These are phyloP conservation scores for Pentamera pediparva DNA, from an alignment of 53 echinoderm and acorn worm genomes.

Conservation along the genomic window DNA sequence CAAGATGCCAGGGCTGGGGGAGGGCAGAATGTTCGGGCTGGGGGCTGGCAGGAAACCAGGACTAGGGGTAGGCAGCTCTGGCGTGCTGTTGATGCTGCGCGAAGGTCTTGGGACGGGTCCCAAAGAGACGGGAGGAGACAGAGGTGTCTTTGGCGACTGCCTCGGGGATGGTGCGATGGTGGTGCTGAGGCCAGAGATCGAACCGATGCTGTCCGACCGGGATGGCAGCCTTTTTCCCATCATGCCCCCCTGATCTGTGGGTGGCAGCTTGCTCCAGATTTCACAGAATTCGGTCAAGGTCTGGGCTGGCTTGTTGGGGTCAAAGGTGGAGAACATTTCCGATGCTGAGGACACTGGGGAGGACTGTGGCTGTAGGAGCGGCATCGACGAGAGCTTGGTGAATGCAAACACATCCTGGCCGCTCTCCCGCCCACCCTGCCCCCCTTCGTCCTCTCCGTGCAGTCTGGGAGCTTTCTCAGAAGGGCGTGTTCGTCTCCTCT, in stretches of 20 bases:
- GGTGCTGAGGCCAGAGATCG: conserved; percentile 60
- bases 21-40: conserved; percentile 7
- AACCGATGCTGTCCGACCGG: conserved; percentile 79
- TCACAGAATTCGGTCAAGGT: conserved; percentile 64
- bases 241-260: conserved; percentile 37
- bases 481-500: conserved; percentile 26
- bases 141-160: conserved; percentile 57
- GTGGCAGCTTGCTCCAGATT: conserved; percentile 30
- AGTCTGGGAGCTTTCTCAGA: conserved; percentile 72
- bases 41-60: conserved; percentile 8
- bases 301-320: conserved; percentile 40
- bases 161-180: conserved; percentile 19
- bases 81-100: conserved; percentile 49
- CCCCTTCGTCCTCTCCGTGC: not conserved
- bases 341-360: conserved; percentile 1
- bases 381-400: conserved; percentile 35
- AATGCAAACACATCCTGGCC: conserved; percentile 55
- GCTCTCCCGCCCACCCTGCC: conserved; percentile 20
- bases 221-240: conserved; percentile 40
- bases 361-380: not conserved
- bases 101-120: conserved; percentile 15
- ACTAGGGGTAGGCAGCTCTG: conserved; percentile 39
- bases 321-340: conserved; percentile 31
- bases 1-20: conserved; percentile 7
- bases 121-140: conserved; percentile 17